Evolutionary conservation across 1,140 invertebrate genomes (phyloP).

Genomic region (Lerema accius): DNA sequence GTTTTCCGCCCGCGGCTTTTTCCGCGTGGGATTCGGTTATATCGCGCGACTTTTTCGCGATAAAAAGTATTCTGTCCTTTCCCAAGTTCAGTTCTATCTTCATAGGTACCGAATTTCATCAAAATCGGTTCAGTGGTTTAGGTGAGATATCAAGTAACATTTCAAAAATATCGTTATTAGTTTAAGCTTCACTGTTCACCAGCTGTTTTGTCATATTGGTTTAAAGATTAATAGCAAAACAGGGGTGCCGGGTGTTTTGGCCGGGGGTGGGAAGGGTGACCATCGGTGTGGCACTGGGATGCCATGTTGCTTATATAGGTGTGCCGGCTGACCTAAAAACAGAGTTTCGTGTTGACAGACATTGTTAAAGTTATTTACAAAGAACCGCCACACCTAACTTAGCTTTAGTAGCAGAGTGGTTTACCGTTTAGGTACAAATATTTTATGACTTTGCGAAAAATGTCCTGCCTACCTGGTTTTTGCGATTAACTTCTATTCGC

Average conservation of each 20-base stretch:
- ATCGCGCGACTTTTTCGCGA: too few relatives aligned
- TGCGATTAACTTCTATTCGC: too few relatives aligned
- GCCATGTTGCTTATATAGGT: conserved; percentile 21
- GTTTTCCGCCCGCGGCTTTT: too few relatives aligned
- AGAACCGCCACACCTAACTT: conserved; percentile 1
- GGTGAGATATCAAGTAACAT: too few relatives aligned
- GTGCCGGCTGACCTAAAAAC: conserved; percentile 47
- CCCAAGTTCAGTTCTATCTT: too few relatives aligned
- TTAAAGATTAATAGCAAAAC: conserved; percentile 7
- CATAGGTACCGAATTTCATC: too few relatives aligned
- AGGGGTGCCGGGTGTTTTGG: conserved; percentile 5
- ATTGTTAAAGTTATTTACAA: conserved; percentile 14
- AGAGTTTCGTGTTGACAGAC: conserved; percentile 38
- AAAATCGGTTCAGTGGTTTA: too few relatives aligned
- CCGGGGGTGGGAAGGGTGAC: conserved; percentile 30
- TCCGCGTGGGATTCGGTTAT: too few relatives aligned
- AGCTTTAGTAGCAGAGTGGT: neutral
- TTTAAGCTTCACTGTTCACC: neutral
- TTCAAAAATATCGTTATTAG: neutral
- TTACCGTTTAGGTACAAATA: neutral
- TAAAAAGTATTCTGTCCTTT: too few relatives aligned
- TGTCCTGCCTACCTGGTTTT: neutral
- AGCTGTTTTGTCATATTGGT: neutral
- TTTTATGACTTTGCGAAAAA: neutral
- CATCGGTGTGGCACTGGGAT: conserved; percentile 2